phyloP scores from a whole-genome alignment of 2,888 invertebrate species.

The Microctonus aethiopoides region DNA sequence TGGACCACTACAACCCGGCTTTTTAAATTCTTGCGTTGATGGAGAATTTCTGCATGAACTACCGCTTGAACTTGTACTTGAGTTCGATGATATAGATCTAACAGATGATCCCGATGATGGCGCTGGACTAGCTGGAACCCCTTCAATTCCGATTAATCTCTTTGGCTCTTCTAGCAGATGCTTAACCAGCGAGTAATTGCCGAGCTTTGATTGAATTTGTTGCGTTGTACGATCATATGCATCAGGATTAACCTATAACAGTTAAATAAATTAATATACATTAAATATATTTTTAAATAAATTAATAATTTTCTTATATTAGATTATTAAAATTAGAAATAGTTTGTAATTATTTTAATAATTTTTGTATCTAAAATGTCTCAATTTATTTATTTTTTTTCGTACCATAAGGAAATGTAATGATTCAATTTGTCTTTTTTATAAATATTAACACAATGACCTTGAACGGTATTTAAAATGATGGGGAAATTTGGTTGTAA shows the following conservation, averaged over 20 bases:
- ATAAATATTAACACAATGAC: too few relatives aligned
- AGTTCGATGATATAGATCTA: conserved; percentile 35
- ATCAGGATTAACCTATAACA: conserved; percentile 74
- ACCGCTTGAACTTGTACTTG: conserved; percentile 11
- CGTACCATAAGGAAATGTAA: too few relatives aligned
- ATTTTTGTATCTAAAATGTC: too few relatives aligned
- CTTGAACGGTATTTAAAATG: too few relatives aligned
- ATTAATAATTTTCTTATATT: neutral
- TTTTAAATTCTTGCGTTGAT: conserved; percentile 67
- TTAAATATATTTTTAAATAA: neutral
- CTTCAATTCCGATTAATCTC: conserved; percentile 78
- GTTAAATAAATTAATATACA: neutral
- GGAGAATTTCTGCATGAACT: conserved; percentile 49
- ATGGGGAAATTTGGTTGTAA: too few relatives aligned
- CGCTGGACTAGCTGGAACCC: conserved; percentile 74
- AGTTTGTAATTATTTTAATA: too few relatives aligned
- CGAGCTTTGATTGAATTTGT: conserved; percentile 79
- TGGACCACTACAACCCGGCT: conserved; percentile 68
- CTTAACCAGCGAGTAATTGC: conserved; percentile 77
- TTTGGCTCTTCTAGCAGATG: conserved; percentile 74
- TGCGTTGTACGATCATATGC: conserved; percentile 70
- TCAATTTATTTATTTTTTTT: too few relatives aligned
- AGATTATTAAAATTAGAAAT: too few relatives aligned
- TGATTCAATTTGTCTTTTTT: too few relatives aligned
- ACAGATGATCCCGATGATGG: conserved; percentile 64